Base-by-base conservation (phyloP, 2,113 vertebrate species). In the Origma solitaria region DNA sequence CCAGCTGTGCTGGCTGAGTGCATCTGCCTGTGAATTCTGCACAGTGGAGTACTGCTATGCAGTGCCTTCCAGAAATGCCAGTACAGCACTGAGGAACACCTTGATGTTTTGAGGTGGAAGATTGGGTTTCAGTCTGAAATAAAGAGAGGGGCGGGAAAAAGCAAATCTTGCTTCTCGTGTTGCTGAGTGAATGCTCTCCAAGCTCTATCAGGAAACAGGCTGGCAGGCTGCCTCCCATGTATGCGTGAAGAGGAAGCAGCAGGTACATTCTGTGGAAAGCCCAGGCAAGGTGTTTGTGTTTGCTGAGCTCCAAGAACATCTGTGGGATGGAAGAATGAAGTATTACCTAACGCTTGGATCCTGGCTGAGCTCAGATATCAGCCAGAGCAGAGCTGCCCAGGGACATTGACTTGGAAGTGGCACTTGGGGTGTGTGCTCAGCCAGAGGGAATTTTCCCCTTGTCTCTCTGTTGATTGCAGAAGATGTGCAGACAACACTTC, bases 141-240 rank as follows among this genome's bases (percentile, higher is more conserved):
- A n/a, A 38, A 66, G n/a, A 11, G 13, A 12, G 13, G 2, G 2
- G 2, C 4, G 8, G 6, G 0, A 2, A 1, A 13, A 42, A 62
- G 27, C 30, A 56, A 66, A 75, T 33, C 24, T 76, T 85, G 17
- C 44, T 85, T 50, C 53, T 66, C 0, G 0, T 69, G 49, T 64
- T 82, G 53, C 42, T 0, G 0, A 38, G 62, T 53, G 45, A 69
- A 10, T 10, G 64, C 35, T 80, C 28, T 72, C 62, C 19, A 20
- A 31, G 68, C 62, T 24, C 47, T 23, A 7, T 11, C 20, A 19
- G 21, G 42, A 54, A 80, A 30, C 27, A 61, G 15, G 9, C 2
- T 38, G 82, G 73, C 83, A 81, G 56, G 21, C 24, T 94, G 42
- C 42, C 31, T 54, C 21, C 73, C 8, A 0, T 37, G 49, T 35